These are phyloP conservation scores for Pachyuromys duprasi DNA, from an alignment of 2,797 vertebrate genomes.

Conservation along the genomic window DNA sequence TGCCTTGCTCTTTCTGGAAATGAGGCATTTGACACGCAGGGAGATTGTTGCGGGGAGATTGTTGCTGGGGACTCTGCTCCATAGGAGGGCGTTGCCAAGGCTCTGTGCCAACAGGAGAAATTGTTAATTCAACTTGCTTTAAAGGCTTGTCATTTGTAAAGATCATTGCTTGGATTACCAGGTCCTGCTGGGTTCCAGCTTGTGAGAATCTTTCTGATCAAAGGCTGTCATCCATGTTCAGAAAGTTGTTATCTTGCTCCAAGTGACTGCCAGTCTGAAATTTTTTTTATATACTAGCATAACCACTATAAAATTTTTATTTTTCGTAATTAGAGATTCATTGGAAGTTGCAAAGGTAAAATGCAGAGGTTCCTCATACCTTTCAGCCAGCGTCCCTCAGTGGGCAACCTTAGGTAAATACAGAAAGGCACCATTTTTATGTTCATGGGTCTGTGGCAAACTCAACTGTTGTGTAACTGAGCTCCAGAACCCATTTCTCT, in stretches of 20 bases:
- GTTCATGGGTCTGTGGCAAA: background rate
- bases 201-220: slow-evolving; percentile 57
- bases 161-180: slow-evolving; percentile 16
- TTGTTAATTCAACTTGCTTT: slow-evolving; percentile 55
- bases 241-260: slow-evolving; percentile 28
- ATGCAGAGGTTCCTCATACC: background rate
- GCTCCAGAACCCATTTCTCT: background rate
- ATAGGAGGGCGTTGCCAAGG: background rate
- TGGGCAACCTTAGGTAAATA: background rate
- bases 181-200: slow-evolving; percentile 61
- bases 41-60: slow-evolving; percentile 12
- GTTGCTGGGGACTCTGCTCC: background rate
- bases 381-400: background rate
- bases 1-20: background rate
- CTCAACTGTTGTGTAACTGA: background rate
- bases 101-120: slow-evolving; percentile 8
- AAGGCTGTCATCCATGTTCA: slow-evolving; percentile 56
- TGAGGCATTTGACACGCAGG: background rate
- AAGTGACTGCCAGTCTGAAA: background rate
- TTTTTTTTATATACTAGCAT: background rate
- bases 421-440: background rate
- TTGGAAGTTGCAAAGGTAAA: background rate
- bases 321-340: slow-evolving; percentile 44
- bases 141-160: slow-evolving; percentile 37
- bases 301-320: background rate